Percentiles rank a stretch among this genome's conserved stretches.
Evolutionary conservation across 2,113 vertebrate species (phyloP).

Genomic region (Oenanthe oenanthe): DNA sequence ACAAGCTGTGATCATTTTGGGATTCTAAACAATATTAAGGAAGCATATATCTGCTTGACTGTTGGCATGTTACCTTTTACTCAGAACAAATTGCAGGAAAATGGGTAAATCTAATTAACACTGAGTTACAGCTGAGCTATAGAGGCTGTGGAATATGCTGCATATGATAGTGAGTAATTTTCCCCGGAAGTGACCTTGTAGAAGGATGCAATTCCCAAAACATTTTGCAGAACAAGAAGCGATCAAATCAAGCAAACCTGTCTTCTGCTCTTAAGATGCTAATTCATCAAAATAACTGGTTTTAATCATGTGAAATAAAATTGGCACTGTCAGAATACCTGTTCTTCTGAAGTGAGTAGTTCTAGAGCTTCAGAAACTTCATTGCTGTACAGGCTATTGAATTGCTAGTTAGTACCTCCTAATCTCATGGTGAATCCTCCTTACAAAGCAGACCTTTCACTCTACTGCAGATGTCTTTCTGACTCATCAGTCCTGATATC

Average conservation of each 20-base stretch:
- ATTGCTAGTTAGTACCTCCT: background rate
- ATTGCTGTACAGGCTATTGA: background rate
- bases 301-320: background rate
- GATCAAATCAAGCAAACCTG: background rate
- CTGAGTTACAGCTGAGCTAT: background rate
- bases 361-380: background rate
- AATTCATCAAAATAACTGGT: background rate
- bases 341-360: background rate
- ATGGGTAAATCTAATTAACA: background rate
- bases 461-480: background rate
- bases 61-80: background rate
- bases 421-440: background rate
- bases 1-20: background rate
- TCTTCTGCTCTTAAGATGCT: background rate
- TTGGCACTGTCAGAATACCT: background rate
- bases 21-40: background rate
- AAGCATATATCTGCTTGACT: background rate
- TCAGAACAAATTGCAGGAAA: background rate
- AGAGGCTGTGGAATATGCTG: background rate
- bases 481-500: background rate
- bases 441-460: background rate
- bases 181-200: background rate
- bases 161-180: background rate
- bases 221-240: background rate
- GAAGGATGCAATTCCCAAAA: background rate